Percentiles rank a stretch among this genome's conserved stretches.
Conservation (phyloP, 2,113 vertebrate species). For the Megaceryle maxima region DNA sequence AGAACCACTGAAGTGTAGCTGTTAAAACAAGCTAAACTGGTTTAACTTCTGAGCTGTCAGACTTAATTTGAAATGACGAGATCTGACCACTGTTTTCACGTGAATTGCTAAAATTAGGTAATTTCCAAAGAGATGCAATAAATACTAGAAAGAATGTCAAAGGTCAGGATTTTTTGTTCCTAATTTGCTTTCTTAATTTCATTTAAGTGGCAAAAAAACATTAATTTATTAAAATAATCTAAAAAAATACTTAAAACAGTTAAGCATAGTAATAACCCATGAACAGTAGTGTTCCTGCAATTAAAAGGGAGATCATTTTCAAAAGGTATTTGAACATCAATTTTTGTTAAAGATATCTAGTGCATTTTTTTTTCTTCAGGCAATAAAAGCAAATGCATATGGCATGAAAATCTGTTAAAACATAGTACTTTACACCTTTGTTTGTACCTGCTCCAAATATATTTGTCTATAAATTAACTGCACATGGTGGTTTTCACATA, state of each 20-base stretch:
- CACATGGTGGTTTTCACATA: constrained; percentile 68
- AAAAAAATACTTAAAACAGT: not conserved
- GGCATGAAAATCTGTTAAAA: constrained; percentile 72
- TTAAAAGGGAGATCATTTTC: not conserved
- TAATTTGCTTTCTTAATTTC: not conserved
- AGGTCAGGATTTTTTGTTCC: not conserved
- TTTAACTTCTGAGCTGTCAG: constrained; percentile 72
- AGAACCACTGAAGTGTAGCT: constrained; percentile 61
- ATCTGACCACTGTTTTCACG: constrained; percentile 48
- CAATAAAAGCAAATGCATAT: constrained; percentile 69
- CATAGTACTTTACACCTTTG: constrained; percentile 70
- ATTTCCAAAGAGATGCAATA: constrained; percentile 43
- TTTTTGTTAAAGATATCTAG: constrained; percentile 9
- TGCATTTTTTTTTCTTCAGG: constrained; percentile 22
- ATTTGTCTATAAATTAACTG: constrained; percentile 72
- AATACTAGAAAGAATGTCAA: not conserved
- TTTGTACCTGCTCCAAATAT: constrained; percentile 73
- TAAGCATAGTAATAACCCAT: not conserved
- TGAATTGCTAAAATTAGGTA: constrained; percentile 48
- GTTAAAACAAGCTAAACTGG: constrained; percentile 71
- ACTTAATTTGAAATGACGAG: constrained; percentile 50
- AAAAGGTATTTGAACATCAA: constrained; percentile 39
- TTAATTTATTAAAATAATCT: not conserved
- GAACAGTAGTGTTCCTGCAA: not conserved
- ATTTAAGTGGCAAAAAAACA: not conserved